These are phyloP conservation scores for Gryllus bimaculatus DNA, from an alignment of 1,140 invertebrate species.

Conservation along the genomic window DNA sequence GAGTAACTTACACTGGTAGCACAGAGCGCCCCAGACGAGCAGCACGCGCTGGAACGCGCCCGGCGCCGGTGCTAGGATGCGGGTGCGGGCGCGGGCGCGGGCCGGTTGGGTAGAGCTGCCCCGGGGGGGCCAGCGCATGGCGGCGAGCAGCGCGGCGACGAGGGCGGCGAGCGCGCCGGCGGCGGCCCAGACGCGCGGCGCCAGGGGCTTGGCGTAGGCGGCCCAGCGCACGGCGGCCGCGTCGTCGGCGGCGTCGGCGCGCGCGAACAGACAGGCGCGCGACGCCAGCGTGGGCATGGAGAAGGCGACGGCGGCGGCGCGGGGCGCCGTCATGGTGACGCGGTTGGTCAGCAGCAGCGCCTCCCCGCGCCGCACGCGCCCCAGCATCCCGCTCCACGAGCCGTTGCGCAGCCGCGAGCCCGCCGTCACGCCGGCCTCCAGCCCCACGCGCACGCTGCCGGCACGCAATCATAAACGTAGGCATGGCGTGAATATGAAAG, in stretches of 20 bases:
- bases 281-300: constrained; percentile 21
- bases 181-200: background rate
- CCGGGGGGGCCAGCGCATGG: background rate
- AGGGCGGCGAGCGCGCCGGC: background rate
- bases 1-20: too few relatives aligned
- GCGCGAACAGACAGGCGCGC: background rate
- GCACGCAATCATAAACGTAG: too few relatives aligned
- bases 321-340: constrained; percentile 26
- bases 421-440: background rate
- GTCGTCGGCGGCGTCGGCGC: background rate
- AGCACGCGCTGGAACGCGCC: too few relatives aligned
- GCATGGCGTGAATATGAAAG: too few relatives aligned
- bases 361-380: constrained; percentile 21
- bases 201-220: background rate
- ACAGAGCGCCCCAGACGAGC: too few relatives aligned
- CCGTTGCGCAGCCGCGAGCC: constrained; percentile 10
- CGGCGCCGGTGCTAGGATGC: too few relatives aligned
- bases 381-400: constrained; percentile 30
- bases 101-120: background rate
- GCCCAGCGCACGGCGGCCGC: background rate
- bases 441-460: background rate
- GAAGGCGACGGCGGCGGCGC: constrained; percentile 28
- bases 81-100: too few relatives aligned
- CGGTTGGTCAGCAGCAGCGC: constrained; percentile 28
- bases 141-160: background rate